Conservation (phyloP, 1,140 invertebrate genomes). For the Pantala flavescens region DNA sequence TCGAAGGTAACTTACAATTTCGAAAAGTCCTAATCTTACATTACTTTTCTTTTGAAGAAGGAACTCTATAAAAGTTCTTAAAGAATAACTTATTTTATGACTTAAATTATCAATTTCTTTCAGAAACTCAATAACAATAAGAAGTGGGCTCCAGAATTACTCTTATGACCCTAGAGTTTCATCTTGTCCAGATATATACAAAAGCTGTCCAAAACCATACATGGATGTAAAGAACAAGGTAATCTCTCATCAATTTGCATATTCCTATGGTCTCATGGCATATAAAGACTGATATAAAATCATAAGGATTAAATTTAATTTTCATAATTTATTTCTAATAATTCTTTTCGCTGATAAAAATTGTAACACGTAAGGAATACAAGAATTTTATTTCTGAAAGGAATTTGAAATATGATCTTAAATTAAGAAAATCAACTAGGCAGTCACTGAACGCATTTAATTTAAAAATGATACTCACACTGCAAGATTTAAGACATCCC, state of each 20-base stretch:
- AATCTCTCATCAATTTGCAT: slow-evolving; percentile 17
- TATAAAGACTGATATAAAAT: neutral
- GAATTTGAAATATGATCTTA: no score
- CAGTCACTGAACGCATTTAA: no score
- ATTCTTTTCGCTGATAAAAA: no score
- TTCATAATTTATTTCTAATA: neutral
- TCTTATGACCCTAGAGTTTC: slow-evolving; percentile 68
- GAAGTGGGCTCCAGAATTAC: slow-evolving; percentile 63
- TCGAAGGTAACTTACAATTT: neutral
- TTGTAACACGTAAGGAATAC: no score
- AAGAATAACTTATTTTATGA: no score
- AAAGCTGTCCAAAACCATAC: slow-evolving; percentile 59
- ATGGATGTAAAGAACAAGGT: slow-evolving; percentile 54
- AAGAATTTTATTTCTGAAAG: no score
- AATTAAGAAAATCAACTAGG: no score
- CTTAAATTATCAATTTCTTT: slow-evolving; percentile 14
- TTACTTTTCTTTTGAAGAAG: no score
- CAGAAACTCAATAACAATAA: slow-evolving; percentile 69
- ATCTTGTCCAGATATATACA: slow-evolving; percentile 81
- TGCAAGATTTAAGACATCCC: no score
- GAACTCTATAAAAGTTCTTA: no score
- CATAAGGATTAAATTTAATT: neutral
- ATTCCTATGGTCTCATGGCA: neutral
- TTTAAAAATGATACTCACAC: no score
- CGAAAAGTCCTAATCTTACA: neutral